Base-by-base conservation (phyloP, 2,888 invertebrate species). In the Hyles lineata region DNA sequence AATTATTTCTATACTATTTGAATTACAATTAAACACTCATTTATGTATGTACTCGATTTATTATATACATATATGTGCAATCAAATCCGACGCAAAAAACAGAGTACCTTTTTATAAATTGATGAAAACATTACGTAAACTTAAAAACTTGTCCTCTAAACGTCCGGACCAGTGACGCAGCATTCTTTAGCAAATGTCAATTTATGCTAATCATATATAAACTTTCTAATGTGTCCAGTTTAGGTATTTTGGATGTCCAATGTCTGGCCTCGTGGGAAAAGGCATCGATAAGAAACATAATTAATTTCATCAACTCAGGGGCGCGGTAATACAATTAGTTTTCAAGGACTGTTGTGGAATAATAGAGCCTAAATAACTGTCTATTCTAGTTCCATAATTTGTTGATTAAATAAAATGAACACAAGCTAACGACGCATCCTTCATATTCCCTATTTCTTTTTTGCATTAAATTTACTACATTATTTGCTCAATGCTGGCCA, bases 161-260 rank as follows among this genome's bases (percentile, higher is more conserved):
- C 25, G 52, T 69, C 21, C 35, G 32, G 58, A 58, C 55, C 25
- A 25, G 52, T 23, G 23, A 21, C 2, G 69, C 50, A 52, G 23
- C 70, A 58, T 67, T 67, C 67, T 17, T 67, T 25, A 61, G 7
- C n/a, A 58, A 70, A 70, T 58, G 70, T 55, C 58, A 58, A 70
- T 58, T 32, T 70, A 67, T 67, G 67, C 7, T 67, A 67, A 67
- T 60, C 23, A 61, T 25, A 70, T 25, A 21, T 21, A 19, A 19
- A 59, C 59, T 67, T 67, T 67, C 67, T 67, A 67, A 63, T 25
- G 43, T 67, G n/a, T 67, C 50, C 15, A 23, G 21, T 8, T 9
- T 32, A 32, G 50, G 21, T 50, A 67, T 43, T 50, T 50, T 23
- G 50, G 6, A 17, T 1, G 11, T 21, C 15, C 23, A 23, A 50